Percentiles rank a stretch among this genome's conserved stretches.
Evolutionary conservation across 2,797 vertebrate genomes (phyloP).

Genomic region (Spea hammondii): DNA sequence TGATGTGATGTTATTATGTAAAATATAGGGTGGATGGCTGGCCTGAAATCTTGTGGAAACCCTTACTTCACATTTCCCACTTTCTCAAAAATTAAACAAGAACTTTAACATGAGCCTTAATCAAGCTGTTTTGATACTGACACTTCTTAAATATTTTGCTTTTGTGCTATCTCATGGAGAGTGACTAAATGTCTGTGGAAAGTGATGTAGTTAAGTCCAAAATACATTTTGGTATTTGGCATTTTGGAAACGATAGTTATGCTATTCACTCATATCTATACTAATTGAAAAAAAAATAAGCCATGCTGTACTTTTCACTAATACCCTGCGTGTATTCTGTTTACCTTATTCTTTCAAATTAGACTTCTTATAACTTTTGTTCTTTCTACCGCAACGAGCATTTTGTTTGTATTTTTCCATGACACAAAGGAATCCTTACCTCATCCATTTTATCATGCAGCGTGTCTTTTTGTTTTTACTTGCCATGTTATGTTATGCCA

Average conservation of each 20-base stretch:
- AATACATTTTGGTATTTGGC: not conserved
- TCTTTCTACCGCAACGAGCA: not conserved
- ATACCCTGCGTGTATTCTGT: constrained; percentile 13
- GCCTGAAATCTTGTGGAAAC: too few relatives aligned
- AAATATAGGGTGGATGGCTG: too few relatives aligned
- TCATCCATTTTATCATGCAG: constrained; percentile 25
- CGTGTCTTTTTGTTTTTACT: constrained; percentile 25
- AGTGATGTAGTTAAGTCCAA: constrained; percentile 2
- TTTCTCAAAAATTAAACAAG: too few relatives aligned
- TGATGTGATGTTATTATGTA: too few relatives aligned
- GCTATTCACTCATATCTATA: not conserved
- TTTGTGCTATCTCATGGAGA: too few relatives aligned
- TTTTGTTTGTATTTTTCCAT: constrained; percentile 23
- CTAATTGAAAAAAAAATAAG: constrained; percentile 1
- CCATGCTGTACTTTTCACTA: constrained; percentile 11
- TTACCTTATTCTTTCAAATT: constrained; percentile 10
- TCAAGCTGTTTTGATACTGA: too few relatives aligned
- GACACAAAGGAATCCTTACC: constrained; percentile 22
- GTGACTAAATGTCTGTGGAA: constrained; percentile 10
- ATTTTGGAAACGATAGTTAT: constrained; percentile 12
- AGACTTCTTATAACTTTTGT: constrained; percentile 14
- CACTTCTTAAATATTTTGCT: too few relatives aligned
- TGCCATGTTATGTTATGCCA: constrained; percentile 1
- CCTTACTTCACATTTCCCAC: too few relatives aligned
- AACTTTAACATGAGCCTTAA: too few relatives aligned